Conservation (phyloP, 2,797 vertebrate genomes). For the Hydrophis major region DNA sequence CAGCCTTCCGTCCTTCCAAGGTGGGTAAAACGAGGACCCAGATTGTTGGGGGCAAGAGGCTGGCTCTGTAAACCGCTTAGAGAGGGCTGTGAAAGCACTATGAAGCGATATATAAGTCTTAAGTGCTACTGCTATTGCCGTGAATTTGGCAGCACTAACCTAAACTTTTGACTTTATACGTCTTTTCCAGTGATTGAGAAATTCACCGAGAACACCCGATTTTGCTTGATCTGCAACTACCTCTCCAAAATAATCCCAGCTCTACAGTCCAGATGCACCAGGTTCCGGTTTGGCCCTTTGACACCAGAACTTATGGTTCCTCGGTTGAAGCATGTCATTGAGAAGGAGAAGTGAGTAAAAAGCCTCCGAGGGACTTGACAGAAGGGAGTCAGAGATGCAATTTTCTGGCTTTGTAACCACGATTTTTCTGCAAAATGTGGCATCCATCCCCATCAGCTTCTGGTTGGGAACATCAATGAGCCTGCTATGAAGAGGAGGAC, state of each 20-base stretch:
- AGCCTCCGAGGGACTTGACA: fast-evolving
- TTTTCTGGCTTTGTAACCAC: no score
- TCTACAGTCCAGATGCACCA: conserved; percentile 93
- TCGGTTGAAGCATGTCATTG: conserved; percentile 83
- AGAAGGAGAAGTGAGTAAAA: conserved; percentile 83
- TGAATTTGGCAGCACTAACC: no score
- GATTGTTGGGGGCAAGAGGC: no score
- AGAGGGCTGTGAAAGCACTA: no score
- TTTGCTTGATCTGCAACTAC: conserved; percentile 98
- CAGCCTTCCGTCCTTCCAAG: no score
- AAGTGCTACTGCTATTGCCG: neutral
- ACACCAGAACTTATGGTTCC: conserved; percentile 91
- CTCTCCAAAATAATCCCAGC: conserved; percentile 98
- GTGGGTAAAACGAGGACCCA: no score
- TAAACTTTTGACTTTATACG: neutral
- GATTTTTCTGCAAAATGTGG: no score
- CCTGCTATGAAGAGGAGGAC: no score
- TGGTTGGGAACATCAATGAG: no score
- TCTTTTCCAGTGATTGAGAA: conserved; percentile 89
- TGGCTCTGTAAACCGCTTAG: no score
- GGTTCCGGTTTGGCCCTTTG: conserved; percentile 93
- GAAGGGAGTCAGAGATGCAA: fast-evolving
- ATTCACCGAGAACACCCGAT: conserved; percentile 95
- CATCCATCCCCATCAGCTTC: no score
- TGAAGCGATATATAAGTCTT: no score